Conservation (phyloP, 2,113 vertebrate species). For the Hippotragus niger region DNA sequence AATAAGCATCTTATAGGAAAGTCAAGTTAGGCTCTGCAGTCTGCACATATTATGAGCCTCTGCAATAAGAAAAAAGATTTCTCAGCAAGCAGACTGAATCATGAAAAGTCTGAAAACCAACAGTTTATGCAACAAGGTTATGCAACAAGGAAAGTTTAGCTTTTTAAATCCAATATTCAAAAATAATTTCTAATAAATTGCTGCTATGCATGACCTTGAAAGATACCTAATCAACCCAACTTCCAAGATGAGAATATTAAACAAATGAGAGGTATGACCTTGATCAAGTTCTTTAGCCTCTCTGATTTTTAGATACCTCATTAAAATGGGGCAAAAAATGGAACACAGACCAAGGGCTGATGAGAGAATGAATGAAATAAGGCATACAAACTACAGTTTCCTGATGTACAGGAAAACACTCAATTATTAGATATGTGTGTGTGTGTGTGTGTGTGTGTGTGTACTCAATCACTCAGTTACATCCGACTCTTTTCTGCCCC, state of each 20-base stretch:
- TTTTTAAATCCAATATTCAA: not conserved
- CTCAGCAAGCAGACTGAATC: not conserved
- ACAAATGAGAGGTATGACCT: not conserved
- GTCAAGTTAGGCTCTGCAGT: not conserved
- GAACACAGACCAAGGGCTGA: not conserved
- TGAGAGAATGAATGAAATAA: not conserved
- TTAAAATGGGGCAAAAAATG: not conserved
- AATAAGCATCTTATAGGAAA: conserved; percentile 11
- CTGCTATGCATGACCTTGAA: not conserved
- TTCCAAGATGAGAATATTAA: not conserved
- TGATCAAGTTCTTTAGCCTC: not conserved
- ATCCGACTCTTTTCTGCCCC: not conserved
- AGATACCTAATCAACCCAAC: not conserved
- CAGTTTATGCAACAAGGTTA: not conserved
- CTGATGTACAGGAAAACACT: not conserved
- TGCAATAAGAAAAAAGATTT: not conserved
- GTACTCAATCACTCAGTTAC: not conserved
- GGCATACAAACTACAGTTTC: not conserved
- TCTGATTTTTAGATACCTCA: conserved; percentile 6
- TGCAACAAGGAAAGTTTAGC: not conserved
- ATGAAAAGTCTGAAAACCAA: not conserved
- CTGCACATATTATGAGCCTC: not conserved
- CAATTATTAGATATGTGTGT: not conserved
- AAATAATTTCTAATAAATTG: conserved; percentile 41
- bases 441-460: not conserved